phyloP scores from a whole-genome alignment of 2,113 vertebrate species.

The Canis aureus region DNA sequence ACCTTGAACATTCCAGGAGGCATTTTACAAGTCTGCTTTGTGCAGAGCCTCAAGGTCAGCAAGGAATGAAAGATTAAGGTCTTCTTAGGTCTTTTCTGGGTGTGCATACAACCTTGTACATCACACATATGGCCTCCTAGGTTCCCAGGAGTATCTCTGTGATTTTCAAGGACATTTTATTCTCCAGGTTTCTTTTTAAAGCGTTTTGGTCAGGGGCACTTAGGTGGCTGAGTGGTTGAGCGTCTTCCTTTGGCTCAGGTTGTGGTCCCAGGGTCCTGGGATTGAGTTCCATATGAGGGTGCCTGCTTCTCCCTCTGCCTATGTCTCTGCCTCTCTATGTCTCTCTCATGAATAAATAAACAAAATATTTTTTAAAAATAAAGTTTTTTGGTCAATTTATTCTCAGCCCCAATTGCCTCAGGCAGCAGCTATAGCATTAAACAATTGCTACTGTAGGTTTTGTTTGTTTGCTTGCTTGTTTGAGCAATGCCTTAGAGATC shows the following conservation, averaged over 20 bases:
- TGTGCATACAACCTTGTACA: background rate
- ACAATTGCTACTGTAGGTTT: background rate
- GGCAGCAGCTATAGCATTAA: background rate
- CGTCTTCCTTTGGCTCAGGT: too few relatives aligned
- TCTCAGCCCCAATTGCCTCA: background rate
- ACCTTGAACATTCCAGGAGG: background rate
- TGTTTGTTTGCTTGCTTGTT: background rate
- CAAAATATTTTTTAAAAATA: background rate
- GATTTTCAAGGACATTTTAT: slow-evolving; percentile 4
- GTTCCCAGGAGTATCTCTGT: background rate
- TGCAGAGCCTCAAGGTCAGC: slow-evolving; percentile 31
- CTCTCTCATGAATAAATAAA: too few relatives aligned
- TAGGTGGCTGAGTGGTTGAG: too few relatives aligned
- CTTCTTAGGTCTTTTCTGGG: background rate
- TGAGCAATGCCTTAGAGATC: background rate
- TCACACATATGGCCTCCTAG: background rate
- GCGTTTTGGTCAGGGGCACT: background rate
- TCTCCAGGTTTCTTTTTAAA: background rate
- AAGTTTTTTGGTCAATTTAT: background rate
- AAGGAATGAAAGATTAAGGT: background rate
- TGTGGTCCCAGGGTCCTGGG: too few relatives aligned
- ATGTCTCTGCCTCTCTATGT: too few relatives aligned
- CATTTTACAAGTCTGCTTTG: background rate
- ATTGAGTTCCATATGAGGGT: too few relatives aligned
- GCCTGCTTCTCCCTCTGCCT: too few relatives aligned